These are phyloP conservation scores for Chromis chromis DNA, from an alignment of 2,797 vertebrate genomes.

Conservation along the genomic window DNA sequence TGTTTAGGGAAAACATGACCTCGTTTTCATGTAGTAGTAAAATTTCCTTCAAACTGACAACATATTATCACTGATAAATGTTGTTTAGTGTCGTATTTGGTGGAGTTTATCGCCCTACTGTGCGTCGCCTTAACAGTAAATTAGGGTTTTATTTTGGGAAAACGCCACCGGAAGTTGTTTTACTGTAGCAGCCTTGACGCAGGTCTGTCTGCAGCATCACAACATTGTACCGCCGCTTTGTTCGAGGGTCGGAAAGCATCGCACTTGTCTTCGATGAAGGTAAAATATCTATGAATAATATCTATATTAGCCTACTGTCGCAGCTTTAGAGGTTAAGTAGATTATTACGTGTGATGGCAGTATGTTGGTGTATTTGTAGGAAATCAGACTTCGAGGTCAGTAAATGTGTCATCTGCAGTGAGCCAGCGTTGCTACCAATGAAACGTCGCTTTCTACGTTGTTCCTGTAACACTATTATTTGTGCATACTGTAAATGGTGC, in stretches of 20 bases:
- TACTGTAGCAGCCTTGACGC: accelerated
- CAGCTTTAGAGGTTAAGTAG: accelerated
- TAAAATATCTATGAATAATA: conserved; percentile 32
- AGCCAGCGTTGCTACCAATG: not conserved
- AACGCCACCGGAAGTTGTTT: conserved; percentile 26
- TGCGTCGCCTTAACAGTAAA: not conserved
- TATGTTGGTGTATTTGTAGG: not conserved
- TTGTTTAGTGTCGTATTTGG: too few species aligned
- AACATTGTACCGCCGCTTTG: conserved; percentile 74
- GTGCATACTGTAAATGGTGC: accelerated
- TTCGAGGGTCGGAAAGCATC: conserved; percentile 46
- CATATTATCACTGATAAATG: too few species aligned
- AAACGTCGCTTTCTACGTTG: not conserved
- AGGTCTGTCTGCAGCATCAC: conserved; percentile 59
- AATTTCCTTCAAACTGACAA: too few species aligned
- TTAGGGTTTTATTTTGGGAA: conserved; percentile 61
- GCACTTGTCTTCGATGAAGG: conserved; percentile 71
- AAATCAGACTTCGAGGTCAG: conserved; percentile 11
- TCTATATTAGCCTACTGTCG: not conserved
- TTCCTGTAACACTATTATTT: accelerated
- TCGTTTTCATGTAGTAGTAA: too few species aligned
- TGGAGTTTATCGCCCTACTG: too few species aligned
- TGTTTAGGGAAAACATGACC: too few species aligned
- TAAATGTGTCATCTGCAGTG: conserved; percentile 31
- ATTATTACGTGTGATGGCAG: not conserved